Conservation (phyloP, 2,888 invertebrate species). For the Apamea sordens region DNA sequence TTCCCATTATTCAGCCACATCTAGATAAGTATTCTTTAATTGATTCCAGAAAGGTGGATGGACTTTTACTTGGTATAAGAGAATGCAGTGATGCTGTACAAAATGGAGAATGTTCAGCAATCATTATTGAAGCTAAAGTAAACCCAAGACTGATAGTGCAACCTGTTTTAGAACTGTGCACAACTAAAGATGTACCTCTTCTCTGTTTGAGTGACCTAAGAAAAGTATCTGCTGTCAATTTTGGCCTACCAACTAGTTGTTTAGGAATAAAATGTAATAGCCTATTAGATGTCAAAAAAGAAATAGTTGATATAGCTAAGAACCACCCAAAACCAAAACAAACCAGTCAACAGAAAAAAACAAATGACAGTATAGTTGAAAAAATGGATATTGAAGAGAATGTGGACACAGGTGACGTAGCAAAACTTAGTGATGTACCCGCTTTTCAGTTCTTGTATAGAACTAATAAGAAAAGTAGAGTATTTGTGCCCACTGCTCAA, state of each 20-base stretch:
- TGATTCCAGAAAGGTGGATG: constrained; percentile 81
- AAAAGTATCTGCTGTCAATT: constrained; percentile 71
- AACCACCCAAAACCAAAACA: constrained; percentile 60
- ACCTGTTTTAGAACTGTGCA: constrained; percentile 81
- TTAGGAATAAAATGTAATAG: constrained; percentile 79
- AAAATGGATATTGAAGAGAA: constrained; percentile 55
- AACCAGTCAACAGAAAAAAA: constrained; percentile 21
- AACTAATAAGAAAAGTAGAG: constrained; percentile 79
- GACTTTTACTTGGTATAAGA: constrained; percentile 84
- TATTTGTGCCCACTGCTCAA: constrained; percentile 76
- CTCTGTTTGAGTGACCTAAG: constrained; percentile 83
- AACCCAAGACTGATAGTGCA: constrained; percentile 84
- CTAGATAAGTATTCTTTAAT: background rate
- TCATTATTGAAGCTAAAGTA: constrained; percentile 83
- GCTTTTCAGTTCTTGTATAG: constrained; percentile 80
- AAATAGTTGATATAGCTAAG: constrained; percentile 72
- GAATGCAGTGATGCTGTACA: constrained; percentile 77
- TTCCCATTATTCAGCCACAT: background rate
- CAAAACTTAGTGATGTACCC: background rate
- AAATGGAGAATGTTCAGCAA: constrained; percentile 76
- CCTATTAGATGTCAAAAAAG: constrained; percentile 70
- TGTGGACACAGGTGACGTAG: constrained; percentile 4
- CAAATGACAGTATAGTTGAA: constrained; percentile 31
- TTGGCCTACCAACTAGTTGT: constrained; percentile 86
- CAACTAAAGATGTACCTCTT: constrained; percentile 75